phyloP scores from a whole-genome alignment of 1,140 invertebrate genomes.

The Listronotus oregonensis region DNA sequence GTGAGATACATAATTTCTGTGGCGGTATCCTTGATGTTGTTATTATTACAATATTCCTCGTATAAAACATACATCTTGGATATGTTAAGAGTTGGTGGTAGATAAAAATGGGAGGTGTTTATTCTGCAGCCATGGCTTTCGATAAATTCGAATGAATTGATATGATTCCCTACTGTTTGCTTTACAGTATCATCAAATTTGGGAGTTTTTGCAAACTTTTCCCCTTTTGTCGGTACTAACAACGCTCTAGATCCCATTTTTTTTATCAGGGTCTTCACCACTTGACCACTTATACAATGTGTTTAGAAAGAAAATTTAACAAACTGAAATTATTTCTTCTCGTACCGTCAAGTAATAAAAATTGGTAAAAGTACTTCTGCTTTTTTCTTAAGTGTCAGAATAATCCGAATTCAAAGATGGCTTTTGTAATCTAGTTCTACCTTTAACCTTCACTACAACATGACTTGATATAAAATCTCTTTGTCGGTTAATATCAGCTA shows the following conservation, averaged over 20 bases:
- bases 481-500: conserved; percentile 21
- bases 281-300: conserved; percentile 22
- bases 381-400: neutral
- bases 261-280: conserved; percentile 20
- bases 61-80: conserved; percentile 9
- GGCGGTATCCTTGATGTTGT: conserved; percentile 12
- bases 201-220: conserved; percentile 24
- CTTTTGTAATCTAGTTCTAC: neutral
- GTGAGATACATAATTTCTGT: conserved; percentile 14
- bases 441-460: conserved; percentile 7
- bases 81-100: conserved; percentile 7
- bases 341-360: neutral
- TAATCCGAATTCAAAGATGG: too few species aligned
- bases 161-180: conserved; percentile 16
- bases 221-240: conserved; percentile 22
- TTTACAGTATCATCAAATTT: conserved; percentile 12
- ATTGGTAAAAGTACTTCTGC: conserved; percentile 2
- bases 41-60: conserved; percentile 11
- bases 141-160: conserved; percentile 18
- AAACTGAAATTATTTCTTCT: neutral
- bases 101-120: neutral
- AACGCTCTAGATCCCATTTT: conserved; percentile 15
- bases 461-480: conserved; percentile 19
- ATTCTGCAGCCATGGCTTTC: conserved; percentile 4
- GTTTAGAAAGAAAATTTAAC: conserved; percentile 13